Base-by-base conservation (phyloP, 2,113 vertebrate species). In the Grallaria varia region DNA sequence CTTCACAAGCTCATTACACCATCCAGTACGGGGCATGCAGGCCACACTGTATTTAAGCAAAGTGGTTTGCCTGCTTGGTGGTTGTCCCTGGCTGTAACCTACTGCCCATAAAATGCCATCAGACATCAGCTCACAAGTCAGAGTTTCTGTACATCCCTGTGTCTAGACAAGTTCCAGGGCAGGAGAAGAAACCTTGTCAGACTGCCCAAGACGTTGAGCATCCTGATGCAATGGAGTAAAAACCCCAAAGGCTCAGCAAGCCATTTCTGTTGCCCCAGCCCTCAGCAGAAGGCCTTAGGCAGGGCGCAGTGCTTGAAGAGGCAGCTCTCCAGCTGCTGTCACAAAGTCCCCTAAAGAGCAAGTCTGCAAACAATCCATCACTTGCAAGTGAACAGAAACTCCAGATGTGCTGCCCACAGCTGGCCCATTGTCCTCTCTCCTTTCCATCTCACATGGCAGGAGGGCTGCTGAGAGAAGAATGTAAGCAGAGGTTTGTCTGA, bases 21-120 rank as follows among this genome's bases (percentile, higher is more conserved):
- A 9, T 8, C 16, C 0, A 0, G 11, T 4, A 15, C 0, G 33
- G 17, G 12, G 5, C 24, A 33, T 1, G 0, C 47, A 50, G n/a
- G 49, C 24, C 82, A 16, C 1, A 4, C 11, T 10, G 0, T 14
- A 25, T 23, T 30, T 23, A 27, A 92, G 25, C 14, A 2, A 75
- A 50, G 44, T 24, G 18, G 8, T 68, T 47, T 79, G 25, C 21
- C 66, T 63, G 27, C 6, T 1, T 12, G 22, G 11, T 14, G 59
- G 12, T 12, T 30, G 35, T 30, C 58, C 53, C 37, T 39, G 58
- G 33, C 40, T 64, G 24, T 58, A 12, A 84, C 23, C 77, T 45
- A n/a, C 56, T 35, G 78, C 62, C 67, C 49, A 24, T 6, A n/a
- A 72, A 79, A 63, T 11, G 30, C 39, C 62, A 42, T 4, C 45